These are phyloP conservation scores for Danio tinwini DNA, from an alignment of 2,797 vertebrate species.

Conservation along the genomic window DNA sequence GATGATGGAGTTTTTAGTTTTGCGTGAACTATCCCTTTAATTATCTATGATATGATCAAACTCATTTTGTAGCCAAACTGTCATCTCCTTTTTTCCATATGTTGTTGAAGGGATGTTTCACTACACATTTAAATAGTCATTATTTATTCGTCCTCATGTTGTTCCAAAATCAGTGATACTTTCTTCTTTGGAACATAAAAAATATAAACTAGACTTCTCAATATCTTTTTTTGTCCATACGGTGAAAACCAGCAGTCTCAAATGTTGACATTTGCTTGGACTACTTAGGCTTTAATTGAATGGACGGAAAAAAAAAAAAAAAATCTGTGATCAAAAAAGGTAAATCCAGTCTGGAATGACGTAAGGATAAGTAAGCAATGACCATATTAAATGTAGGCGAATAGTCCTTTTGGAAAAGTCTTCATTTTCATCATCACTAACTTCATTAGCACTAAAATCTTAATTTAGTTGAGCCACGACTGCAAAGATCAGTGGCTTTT, in stretches of 20 bases:
- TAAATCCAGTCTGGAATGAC: not conserved
- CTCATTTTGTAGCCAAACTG: constrained; percentile 33
- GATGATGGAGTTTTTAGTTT: too few relatives aligned
- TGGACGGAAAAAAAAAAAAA: not conserved
- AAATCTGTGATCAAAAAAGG: not conserved
- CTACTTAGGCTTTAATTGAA: not conserved
- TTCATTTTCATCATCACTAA: not conserved
- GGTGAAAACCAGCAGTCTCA: not conserved
- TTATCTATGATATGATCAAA: constrained; percentile 19
- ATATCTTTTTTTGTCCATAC: not conserved
- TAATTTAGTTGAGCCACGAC: constrained; percentile 4
- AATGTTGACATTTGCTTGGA: not conserved
- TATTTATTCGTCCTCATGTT: not conserved
- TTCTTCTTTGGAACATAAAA: not conserved
- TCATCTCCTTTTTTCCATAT: constrained; percentile 32
- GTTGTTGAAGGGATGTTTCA: constrained; percentile 1
- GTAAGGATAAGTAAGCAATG: not conserved
- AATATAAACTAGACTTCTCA: not conserved
- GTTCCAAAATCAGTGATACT: not conserved
- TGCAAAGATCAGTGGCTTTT: not conserved
- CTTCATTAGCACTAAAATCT: not conserved
- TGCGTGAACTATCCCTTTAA: not conserved
- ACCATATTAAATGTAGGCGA: not conserved
- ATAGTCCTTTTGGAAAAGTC: not conserved
- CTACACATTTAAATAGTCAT: not conserved